These are phyloP conservation scores for Pomacea maculata DNA, from an alignment of 1,140 invertebrate genomes.

Conservation along the genomic window DNA sequence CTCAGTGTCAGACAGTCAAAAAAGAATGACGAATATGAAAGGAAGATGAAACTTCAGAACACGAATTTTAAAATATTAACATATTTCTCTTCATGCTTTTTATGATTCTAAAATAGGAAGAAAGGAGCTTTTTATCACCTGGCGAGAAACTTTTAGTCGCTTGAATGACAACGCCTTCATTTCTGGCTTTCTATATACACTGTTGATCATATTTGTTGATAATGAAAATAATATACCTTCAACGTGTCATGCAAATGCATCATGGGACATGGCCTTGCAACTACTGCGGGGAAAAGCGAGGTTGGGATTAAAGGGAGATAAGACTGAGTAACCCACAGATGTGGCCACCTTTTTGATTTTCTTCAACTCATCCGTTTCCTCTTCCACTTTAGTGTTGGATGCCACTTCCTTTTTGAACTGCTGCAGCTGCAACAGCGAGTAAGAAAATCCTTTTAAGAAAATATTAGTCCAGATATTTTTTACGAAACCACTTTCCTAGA, in stretches of 20 bases:
- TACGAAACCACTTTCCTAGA: neutral
- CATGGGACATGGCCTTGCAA: no score
- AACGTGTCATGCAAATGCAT: no score
- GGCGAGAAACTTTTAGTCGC: no score
- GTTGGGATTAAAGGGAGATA: conserved; percentile 15
- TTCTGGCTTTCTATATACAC: no score
- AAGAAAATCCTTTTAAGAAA: neutral
- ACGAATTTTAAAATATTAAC: no score
- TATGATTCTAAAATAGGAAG: no score
- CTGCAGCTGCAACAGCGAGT: conserved; percentile 73
- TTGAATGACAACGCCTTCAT: no score
- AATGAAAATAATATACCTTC: no score
- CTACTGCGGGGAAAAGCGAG: conserved; percentile 14
- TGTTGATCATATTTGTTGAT: no score
- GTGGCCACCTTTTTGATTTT: conserved; percentile 87
- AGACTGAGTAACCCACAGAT: conserved; percentile 27
- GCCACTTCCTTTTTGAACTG: conserved; percentile 82
- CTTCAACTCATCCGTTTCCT: conserved; percentile 75
- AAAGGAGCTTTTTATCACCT: no score
- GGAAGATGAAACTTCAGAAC: neutral
- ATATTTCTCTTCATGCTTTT: no score
- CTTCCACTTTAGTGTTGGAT: conserved; percentile 64
- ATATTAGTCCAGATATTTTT: neutral
- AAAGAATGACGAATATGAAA: neutral
- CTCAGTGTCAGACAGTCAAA: neutral